Evolutionary conservation across 2,797 vertebrate species (phyloP).

Genomic region (Lateolabrax maculatus): DNA sequence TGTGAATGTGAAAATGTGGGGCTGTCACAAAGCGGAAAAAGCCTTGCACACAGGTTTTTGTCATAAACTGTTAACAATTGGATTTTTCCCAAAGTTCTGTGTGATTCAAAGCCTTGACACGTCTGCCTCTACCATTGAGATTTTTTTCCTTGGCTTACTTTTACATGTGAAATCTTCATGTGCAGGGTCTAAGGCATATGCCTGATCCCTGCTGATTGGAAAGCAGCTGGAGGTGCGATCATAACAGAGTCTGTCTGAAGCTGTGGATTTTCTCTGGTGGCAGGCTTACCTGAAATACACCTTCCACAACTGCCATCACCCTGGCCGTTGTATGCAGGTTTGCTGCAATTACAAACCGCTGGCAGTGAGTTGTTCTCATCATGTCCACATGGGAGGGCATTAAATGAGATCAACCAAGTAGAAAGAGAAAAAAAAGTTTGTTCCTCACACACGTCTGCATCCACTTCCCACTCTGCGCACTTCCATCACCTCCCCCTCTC

Average conservation of each 20-base stretch:
- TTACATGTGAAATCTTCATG: constrained; percentile 39
- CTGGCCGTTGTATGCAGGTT: constrained; percentile 47
- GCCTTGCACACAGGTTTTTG: not conserved
- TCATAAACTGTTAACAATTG: not conserved
- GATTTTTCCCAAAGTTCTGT: constrained; percentile 20
- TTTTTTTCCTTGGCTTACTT: constrained; percentile 12
- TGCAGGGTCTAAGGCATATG: constrained; percentile 28
- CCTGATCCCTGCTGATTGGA: constrained; percentile 61
- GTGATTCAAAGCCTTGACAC: not conserved
- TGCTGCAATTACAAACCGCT: constrained; percentile 67
- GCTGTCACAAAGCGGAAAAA: not conserved
- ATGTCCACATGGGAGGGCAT: constrained; percentile 64
- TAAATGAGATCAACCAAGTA: constrained; percentile 65
- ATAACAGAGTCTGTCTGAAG: constrained; percentile 65
- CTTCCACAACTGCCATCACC: constrained; percentile 33
- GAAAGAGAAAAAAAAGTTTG: constrained; percentile 52
- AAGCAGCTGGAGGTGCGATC: constrained; percentile 63
- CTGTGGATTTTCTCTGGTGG: constrained; percentile 59
- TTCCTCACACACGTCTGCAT: constrained; percentile 62
- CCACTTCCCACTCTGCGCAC: constrained; percentile 65
- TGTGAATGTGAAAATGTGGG: not conserved
- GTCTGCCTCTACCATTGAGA: not conserved
- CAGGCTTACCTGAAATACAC: constrained; percentile 57
- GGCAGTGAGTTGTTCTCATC: constrained; percentile 54
- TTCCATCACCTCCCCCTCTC: constrained; percentile 68